Conservation (phyloP, 2,113 vertebrate species). For the Mesocricetus auratus region DNA sequence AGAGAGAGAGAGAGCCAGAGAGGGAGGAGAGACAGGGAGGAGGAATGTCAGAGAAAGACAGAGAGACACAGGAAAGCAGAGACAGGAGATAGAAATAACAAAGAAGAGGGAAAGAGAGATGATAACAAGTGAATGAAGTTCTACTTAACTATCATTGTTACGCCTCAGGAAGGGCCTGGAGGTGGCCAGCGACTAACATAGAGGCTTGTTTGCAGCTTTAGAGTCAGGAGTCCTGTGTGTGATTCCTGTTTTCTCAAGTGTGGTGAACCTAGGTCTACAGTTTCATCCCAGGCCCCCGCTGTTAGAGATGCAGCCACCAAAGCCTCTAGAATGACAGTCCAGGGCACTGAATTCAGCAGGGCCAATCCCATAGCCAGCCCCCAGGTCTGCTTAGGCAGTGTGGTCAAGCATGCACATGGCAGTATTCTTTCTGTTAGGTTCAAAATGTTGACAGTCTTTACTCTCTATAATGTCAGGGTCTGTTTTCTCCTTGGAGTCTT, state of each 20-base stretch:
- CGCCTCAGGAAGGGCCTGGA: background rate
- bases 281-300: background rate
- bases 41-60: background rate
- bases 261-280: background rate
- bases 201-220: too few relatives aligned
- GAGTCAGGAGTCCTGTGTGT: rapidly evolving
- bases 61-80: background rate
- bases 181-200: background rate
- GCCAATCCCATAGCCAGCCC: rapidly evolving
- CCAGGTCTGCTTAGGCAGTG: background rate
- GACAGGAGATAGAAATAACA: background rate
- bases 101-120: background rate
- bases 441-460: background rate
- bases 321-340: rapidly evolving
- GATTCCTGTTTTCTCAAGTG: background rate
- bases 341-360: background rate
- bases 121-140: background rate
- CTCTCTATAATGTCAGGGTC: background rate
- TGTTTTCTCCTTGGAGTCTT: background rate
- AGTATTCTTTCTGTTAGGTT: background rate
- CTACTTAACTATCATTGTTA: background rate
- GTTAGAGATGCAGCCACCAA: background rate
- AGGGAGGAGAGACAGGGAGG: background rate
- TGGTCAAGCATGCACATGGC: background rate
- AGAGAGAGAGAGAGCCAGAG: too few relatives aligned